A percentile compares a stretch with the other conserved stretches of the same genome.
Evolutionary conservation across 2,888 invertebrate genomes (phyloP).

Genomic region (Emmelina monodactyla): DNA sequence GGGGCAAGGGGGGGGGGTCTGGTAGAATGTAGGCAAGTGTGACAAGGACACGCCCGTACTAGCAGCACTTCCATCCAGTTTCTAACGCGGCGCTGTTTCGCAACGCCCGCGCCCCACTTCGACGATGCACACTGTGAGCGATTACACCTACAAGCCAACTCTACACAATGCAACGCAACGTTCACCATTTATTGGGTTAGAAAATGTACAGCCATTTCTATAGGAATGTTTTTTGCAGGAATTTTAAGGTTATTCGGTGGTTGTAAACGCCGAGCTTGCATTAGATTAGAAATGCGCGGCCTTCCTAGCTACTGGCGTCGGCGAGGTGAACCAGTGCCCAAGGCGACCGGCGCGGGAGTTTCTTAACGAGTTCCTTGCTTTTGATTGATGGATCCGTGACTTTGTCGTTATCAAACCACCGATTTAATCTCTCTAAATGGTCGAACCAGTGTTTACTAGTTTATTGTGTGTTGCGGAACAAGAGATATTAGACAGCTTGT

Average conservation of each 20-base stretch:
- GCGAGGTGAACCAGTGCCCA: conserved; percentile 53
- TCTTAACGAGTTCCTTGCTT: conserved; percentile 34
- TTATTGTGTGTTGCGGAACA: too few relatives aligned
- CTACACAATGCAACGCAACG: conserved; percentile 23
- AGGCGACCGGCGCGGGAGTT: conserved; percentile 45
- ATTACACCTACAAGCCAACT: conserved; percentile 41
- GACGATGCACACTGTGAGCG: conserved; percentile 43
- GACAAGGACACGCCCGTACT: conserved; percentile 66
- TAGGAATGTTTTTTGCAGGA: too few relatives aligned
- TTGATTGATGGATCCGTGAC: conserved; percentile 19
- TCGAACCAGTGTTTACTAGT: too few relatives aligned
- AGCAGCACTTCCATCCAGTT: conserved; percentile 64
- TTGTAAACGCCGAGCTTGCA: conserved; percentile 28
- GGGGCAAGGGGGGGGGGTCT: conserved; percentile 38
- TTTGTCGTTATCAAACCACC: conserved; percentile 4
- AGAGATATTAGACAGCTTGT: too few relatives aligned
- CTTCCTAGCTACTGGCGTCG: conserved; percentile 36
- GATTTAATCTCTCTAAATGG: too few relatives aligned
- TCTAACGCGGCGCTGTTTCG: conserved; percentile 59
- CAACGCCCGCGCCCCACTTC: conserved; percentile 39
- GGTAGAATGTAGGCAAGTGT: conserved; percentile 65
- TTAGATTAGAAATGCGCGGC: conserved; percentile 47
- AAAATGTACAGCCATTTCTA: too few relatives aligned
- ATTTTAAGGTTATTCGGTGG: too few relatives aligned
- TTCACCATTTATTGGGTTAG: neutral